Evolutionary conservation across 1,140 invertebrate genomes (phyloP), one percentile per base, ranked within the genome.

Genomic region (Zaprionus tsacasi): DNA sequence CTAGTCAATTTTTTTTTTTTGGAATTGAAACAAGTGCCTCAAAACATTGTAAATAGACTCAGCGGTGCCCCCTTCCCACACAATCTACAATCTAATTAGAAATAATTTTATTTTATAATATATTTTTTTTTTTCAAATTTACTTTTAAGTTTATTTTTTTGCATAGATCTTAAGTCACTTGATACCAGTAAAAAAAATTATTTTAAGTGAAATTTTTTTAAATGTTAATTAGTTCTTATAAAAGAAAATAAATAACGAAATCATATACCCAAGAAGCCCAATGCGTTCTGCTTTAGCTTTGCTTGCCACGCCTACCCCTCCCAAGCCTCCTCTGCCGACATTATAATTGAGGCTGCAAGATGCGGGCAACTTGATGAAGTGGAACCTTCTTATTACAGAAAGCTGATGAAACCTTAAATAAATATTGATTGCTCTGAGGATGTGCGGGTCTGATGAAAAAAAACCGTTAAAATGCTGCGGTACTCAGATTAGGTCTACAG

Each of bases 11-110:
- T 48, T 36, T 59, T 48, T 50, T 54, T 52, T 59, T 58, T 50
- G 56, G 73, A 82, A 71, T 79, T 61, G 59, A 82, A 83, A 70
- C 77, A 82, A 87, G 83, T 88, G 83, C 83, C 83, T 88, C 83
- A 73, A 82, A 82, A 21, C 21, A 71, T 64, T 88, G 83, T 88
- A 88, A 54, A 88, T 89, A 88, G 52, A 63, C 64, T 75, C 66
- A 66, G 64, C 67, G 55, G 59, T 43, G 33, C 52, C 3, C 21
- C 25, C 21, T 15, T 38, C 12, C 33, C 56, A n/a, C 35, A 27
- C 13, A 60, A 48, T 2, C 25, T 43, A 43, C 25, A 35, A 35
- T 6, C 33, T 35, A 38, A 13, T 3, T 40, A 40, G 35, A 40
- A 43, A 58, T 58, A 58, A 40, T 55, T 55, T 48, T 21, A 21